Evolutionary conservation across 1,140 invertebrate genomes (phyloP), one percentile per base, ranked within the genome.

Genomic region (Drosophila navojoa): DNA sequence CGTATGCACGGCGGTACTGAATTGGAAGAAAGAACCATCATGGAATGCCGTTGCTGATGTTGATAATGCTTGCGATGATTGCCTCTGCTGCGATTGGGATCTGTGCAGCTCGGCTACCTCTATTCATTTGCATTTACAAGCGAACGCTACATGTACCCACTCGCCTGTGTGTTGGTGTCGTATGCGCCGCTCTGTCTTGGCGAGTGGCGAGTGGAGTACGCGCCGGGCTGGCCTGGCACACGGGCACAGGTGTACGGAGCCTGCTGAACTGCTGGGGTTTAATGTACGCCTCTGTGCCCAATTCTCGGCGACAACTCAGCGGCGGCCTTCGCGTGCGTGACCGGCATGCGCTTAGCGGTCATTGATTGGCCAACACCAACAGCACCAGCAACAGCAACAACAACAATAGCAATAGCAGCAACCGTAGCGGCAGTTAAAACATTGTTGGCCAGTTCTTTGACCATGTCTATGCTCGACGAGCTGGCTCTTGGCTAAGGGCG

Each of bases 301-400:
- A 86, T 86, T 86, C 79, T 68, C 71, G 55, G 62, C 61, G 40
- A 60, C 61, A 64, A 58, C 42, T 15, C 42, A 32, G 25, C 50
- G 59, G 75, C 84, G 84, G 84, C 84, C 84, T 89, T 89, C 84
- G 84, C 63, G 79, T 89, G 84, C 84, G 84, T 89, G 84, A 90
- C 84, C 79, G 58, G 84, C 84, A 90, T 89, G 76, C 76, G 79
- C 70, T 79, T 81, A 82, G 79, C 84, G 82, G 84, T 89, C 84
- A 87, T 87, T 89, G 84, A 87, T 87, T 87, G 84, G 69, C 70
- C 76, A 58, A 80, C 71, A 59, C 10, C 55, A 53, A 35, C 53
- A 13, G 13, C 15, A 63, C 10, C 47, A 42, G 19, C 47, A 45
- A 9, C 66, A 47, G 7, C 55, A 53, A 19, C 53, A 13, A n/a